phyloP scores from a whole-genome alignment of 2,113 vertebrate genomes.

The Elanoides forficatus region DNA sequence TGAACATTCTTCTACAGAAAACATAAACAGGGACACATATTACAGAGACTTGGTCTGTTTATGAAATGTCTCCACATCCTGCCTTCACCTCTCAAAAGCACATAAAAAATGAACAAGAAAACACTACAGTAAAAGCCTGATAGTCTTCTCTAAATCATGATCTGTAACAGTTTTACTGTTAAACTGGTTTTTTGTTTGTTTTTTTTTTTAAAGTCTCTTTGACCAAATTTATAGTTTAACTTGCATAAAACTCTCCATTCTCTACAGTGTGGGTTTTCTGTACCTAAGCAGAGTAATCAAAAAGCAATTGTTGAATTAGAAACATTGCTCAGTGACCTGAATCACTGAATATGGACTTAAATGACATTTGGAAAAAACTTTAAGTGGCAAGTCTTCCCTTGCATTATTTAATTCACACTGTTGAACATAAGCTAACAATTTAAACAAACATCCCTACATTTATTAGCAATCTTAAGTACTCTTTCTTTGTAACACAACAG shows the following conservation, averaged over 20 bases:
- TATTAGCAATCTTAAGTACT: not conserved
- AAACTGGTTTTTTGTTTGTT: not conserved
- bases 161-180: not conserved
- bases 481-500: not conserved
- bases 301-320: not conserved
- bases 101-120: not conserved
- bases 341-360: not conserved
- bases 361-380: not conserved
- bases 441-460: not conserved
- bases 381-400: not conserved
- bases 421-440: not conserved
- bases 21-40: rapidly evolving
- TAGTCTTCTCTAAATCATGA: not conserved
- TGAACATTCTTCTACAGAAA: not conserved
- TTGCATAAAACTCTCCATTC: not conserved
- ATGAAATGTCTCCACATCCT: not conserved
- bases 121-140: not conserved
- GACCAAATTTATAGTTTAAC: not conserved
- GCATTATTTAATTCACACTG: not conserved
- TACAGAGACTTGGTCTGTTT: not conserved
- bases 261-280: not conserved
- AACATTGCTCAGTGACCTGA: not conserved
- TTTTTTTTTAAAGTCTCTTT: not conserved
- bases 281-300: not conserved
- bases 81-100: not conserved